phyloP scores from a whole-genome alignment of 2,797 vertebrate genomes.

The Macroramphosus scolopax region DNA sequence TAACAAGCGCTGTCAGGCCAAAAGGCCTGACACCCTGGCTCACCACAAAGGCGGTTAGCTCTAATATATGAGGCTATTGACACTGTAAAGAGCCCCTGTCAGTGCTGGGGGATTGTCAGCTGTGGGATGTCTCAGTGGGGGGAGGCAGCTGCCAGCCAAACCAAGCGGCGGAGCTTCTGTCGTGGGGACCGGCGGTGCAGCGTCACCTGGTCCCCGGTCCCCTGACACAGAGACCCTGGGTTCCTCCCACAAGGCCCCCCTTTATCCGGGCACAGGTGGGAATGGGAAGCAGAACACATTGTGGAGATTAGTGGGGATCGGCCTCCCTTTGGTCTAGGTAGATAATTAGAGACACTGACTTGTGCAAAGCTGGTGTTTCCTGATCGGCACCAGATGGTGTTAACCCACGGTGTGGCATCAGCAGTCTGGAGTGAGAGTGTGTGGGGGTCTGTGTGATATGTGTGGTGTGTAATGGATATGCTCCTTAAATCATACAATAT shows the following conservation, averaged over 20 bases:
- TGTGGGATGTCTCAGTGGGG: constrained; percentile 80
- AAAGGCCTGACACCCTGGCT: constrained; percentile 79
- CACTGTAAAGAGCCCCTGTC: constrained; percentile 81
- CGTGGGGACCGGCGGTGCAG: constrained; percentile 49
- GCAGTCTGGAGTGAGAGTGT: constrained; percentile 48
- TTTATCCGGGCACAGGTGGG: constrained; percentile 79
- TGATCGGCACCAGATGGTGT: constrained; percentile 82
- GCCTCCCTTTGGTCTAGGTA: constrained; percentile 71
- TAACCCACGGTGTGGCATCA: constrained; percentile 66
- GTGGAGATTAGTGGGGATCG: constrained; percentile 77
- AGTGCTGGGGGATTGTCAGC: constrained; percentile 77
- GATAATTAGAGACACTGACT: constrained; percentile 82
- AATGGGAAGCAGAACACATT: constrained; percentile 82
- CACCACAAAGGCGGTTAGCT: constrained; percentile 82
- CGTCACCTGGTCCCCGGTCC: constrained; percentile 77
- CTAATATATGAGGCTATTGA: constrained; percentile 86
- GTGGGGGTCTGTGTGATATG: constrained; percentile 37
- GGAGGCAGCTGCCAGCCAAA: constrained; percentile 82
- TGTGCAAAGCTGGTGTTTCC: constrained; percentile 82
- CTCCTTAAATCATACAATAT: constrained; percentile 76
- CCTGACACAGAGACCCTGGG: constrained; percentile 56
- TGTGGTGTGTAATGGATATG: constrained; percentile 69
- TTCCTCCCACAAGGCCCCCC: constrained; percentile 60
- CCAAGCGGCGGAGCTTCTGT: constrained; percentile 68
- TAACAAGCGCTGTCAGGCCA: constrained; percentile 80